These are phyloP conservation scores for Leptinotarsa texana DNA, from an alignment of 1,140 invertebrate species.

Conservation along the genomic window DNA sequence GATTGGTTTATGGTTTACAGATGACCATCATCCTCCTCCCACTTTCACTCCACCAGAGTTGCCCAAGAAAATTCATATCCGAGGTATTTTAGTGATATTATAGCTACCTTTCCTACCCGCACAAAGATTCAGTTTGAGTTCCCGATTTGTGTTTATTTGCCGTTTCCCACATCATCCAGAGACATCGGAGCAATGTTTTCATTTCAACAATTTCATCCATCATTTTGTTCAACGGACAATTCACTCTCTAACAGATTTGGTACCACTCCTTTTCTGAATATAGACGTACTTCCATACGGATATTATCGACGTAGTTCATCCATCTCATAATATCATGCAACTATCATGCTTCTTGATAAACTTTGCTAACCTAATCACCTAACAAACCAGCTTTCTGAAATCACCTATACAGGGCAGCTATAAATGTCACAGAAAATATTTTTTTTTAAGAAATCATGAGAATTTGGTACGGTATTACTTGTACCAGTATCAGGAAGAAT, in stretches of 20 bases:
- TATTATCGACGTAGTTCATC: not conserved
- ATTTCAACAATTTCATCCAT: too few relatives aligned
- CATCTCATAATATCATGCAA: not conserved
- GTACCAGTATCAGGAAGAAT: too few relatives aligned
- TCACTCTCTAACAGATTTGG: too few relatives aligned
- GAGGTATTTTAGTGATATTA: conserved; percentile 68
- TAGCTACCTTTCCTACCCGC: conserved; percentile 16
- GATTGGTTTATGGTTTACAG: conserved; percentile 78
- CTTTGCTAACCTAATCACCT: conserved; percentile 38
- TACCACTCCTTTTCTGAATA: too few relatives aligned
- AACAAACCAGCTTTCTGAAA: not conserved
- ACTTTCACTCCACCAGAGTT: conserved; percentile 96
- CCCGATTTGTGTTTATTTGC: not conserved
- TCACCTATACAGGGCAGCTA: not conserved
- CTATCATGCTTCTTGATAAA: conserved; percentile 46
- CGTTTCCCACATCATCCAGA: not conserved
- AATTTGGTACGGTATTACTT: too few relatives aligned
- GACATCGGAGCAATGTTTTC: too few relatives aligned
- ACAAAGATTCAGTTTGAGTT: conserved; percentile 13
- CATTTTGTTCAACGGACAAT: too few relatives aligned
- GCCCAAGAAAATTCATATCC: conserved; percentile 94
- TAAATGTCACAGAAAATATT: not conserved
- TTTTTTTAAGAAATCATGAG: too few relatives aligned
- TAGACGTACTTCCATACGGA: too few relatives aligned
- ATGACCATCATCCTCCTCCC: conserved; percentile 91